Conservation (phyloP, 2,888 invertebrate species). For the Ennomos fuscantarius region DNA sequence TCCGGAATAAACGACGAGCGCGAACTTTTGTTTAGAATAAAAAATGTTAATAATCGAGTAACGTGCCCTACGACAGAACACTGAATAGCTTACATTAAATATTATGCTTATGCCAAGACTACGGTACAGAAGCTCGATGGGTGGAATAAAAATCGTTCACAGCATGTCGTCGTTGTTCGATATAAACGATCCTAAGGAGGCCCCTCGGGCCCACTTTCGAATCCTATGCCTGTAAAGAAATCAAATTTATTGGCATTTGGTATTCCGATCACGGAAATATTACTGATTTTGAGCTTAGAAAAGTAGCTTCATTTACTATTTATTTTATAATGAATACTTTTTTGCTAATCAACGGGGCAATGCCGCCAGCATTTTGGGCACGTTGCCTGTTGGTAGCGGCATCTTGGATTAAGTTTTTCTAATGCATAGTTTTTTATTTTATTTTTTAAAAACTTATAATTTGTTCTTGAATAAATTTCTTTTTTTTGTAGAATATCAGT, state of each 20-base stretch:
- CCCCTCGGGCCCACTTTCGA: slow-evolving; percentile 19
- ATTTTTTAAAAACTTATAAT: too few species aligned
- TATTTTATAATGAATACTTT: too few species aligned
- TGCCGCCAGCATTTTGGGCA: too few species aligned
- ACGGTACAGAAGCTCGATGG: background rate
- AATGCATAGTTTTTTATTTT: too few species aligned
- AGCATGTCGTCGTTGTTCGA: slow-evolving; percentile 19
- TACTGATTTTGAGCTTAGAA: slow-evolving; percentile 11
- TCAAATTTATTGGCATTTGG: slow-evolving; percentile 19
- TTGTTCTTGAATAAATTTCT: too few species aligned
- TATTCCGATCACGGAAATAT: slow-evolving; percentile 14
- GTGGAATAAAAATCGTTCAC: slow-evolving; percentile 21
- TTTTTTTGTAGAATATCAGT: too few species aligned
- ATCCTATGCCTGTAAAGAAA: slow-evolving; percentile 21
- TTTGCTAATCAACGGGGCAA: too few species aligned
- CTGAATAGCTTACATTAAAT: slow-evolving; percentile 21
- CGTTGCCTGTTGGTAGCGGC: too few species aligned
- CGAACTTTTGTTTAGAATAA: slow-evolving; percentile 7
- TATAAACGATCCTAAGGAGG: slow-evolving; percentile 24
- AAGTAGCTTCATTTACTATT: background rate
- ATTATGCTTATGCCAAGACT: slow-evolving; percentile 23
- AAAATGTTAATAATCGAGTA: slow-evolving; percentile 15
- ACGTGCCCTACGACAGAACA: slow-evolving; percentile 12
- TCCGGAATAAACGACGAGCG: slow-evolving; percentile 9
- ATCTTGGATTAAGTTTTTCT: too few species aligned